Base-by-base conservation (phyloP, 2,113 vertebrate genomes). In the Abramis brama region DNA sequence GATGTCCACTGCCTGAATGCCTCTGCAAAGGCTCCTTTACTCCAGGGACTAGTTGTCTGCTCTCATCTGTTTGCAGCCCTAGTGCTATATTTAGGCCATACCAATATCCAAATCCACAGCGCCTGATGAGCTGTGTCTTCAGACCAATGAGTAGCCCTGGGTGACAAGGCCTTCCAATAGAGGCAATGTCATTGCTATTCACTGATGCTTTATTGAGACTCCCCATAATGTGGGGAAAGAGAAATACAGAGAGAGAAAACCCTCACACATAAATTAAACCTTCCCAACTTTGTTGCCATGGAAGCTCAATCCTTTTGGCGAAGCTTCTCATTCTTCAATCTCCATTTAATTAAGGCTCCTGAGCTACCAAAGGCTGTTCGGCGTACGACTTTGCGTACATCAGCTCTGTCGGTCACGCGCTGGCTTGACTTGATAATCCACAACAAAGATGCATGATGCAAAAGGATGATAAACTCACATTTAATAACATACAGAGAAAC, bases 301-400 rank as follows among this genome's bases (percentile, higher is more conserved):
- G 88, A 78, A 85, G 84, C 87, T 59, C 52, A 47, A 25, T 77
- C 76, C 62, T 79, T 79, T 76, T 82, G 50, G n/a, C 15, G 60
- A 75, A 57, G 60, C 52, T 59, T 75, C 62, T 64, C 80, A 62
- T 81, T 89, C 80, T 33, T 82, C 88, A 90, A 90, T 93, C 90
- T 90, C 73, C 30, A 90, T 94, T 93, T 92, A 95, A 94, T 94
- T 92, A 94, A 94, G 91, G 90, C 70, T 86, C 86, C 89, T 81
- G 76, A 90, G 92, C 90, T 91, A 90, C 93, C 92, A 93, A 92
- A 93, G 91, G 90, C 86, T 87, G 86, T 86, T 89, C 76, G 47
- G 77, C 86, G 77, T 83, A 52, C 75, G 64, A 9, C 43, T 90
- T 89, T 76, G 85, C 87, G 87, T 79, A 27, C 82, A 55, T 77